Conservation (phyloP, 1,140 invertebrate genomes). For the Cotesia chilonis region DNA sequence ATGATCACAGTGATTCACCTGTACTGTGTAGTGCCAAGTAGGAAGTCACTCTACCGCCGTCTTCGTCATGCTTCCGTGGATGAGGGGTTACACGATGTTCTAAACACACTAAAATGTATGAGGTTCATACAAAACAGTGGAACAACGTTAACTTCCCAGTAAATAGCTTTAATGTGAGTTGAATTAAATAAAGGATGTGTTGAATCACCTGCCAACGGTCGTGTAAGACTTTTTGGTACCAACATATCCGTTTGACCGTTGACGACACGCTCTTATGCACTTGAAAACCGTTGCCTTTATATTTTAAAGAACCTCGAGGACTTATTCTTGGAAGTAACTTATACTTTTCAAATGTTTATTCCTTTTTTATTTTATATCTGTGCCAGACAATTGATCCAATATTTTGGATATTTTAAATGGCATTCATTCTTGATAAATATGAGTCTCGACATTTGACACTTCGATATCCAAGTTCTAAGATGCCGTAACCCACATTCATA, state of each 20-base stretch:
- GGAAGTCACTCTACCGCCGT: conserved; percentile 27
- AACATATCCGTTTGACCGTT: conserved; percentile 41
- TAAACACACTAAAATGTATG: conserved; percentile 10
- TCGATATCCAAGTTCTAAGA: too few species aligned
- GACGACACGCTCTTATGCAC: conserved; percentile 36
- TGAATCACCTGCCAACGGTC: conserved; percentile 40
- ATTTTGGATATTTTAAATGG: too few species aligned
- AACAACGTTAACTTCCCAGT: neutral
- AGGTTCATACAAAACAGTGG: conserved; percentile 16
- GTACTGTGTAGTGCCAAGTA: conserved; percentile 18
- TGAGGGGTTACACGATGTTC: conserved; percentile 25
- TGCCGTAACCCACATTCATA: too few species aligned
- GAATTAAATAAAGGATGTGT: neutral
- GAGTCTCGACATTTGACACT: neutral
- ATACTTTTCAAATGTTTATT: neutral
- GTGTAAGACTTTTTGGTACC: conserved; percentile 24
- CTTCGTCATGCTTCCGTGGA: conserved; percentile 41
- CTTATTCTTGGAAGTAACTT: conserved; percentile 17
- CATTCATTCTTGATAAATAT: neutral
- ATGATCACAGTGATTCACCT: conserved; percentile 39
- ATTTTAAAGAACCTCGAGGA: conserved; percentile 20
- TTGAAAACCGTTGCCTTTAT: conserved; percentile 35
- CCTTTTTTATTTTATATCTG: too few species aligned
- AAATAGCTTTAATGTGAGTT: too few species aligned
- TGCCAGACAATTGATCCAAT: too few species aligned